A percentile compares a stretch with the other conserved stretches of the same genome.
These are phyloP conservation scores for Cyclura pinguis DNA, from an alignment of 2,797 vertebrate species.

Conservation along the genomic window DNA sequence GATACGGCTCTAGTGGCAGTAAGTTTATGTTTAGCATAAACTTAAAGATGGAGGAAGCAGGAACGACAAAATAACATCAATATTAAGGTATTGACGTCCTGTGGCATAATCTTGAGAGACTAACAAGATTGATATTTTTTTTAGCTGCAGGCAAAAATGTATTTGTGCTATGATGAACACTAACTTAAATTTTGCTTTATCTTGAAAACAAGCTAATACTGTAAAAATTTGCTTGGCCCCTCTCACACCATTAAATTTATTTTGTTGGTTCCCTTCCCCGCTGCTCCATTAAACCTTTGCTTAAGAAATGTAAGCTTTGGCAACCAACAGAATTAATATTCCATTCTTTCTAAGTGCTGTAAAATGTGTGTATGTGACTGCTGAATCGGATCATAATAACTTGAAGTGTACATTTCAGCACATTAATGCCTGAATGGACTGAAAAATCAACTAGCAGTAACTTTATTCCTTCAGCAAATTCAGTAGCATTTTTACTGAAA, in stretches of 20 bases:
- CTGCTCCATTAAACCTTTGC: slow-evolving; percentile 52
- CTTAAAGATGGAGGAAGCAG: slow-evolving; percentile 12
- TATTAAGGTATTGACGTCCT: background rate
- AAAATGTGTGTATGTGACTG: slow-evolving; percentile 63
- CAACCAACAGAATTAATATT: slow-evolving; percentile 75
- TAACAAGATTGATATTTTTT: background rate
- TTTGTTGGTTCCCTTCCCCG: slow-evolving; percentile 38
- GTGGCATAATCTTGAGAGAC: rapidly evolving
- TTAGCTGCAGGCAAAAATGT: slow-evolving; percentile 17
- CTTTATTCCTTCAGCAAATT: slow-evolving; percentile 63
- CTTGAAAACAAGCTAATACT: slow-evolving; percentile 2
- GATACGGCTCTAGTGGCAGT: slow-evolving; percentile 37
- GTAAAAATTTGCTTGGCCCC: slow-evolving; percentile 35
- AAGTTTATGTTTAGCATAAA: background rate
- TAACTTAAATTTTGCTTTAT: slow-evolving; percentile 40
- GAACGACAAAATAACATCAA: slow-evolving; percentile 22
- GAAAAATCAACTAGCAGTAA: slow-evolving; percentile 68
- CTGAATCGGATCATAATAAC: slow-evolving; percentile 67
- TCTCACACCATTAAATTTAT: slow-evolving; percentile 48
- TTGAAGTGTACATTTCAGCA: slow-evolving; percentile 71
- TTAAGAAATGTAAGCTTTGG: slow-evolving; percentile 71
- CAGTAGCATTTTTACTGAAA: slow-evolving; percentile 54
- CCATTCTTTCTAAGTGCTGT: slow-evolving; percentile 72
- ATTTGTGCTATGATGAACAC: slow-evolving; percentile 31
- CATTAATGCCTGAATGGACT: slow-evolving; percentile 67